Conservation (phyloP, 2,888 invertebrate species). For the Thumatha senex region DNA sequence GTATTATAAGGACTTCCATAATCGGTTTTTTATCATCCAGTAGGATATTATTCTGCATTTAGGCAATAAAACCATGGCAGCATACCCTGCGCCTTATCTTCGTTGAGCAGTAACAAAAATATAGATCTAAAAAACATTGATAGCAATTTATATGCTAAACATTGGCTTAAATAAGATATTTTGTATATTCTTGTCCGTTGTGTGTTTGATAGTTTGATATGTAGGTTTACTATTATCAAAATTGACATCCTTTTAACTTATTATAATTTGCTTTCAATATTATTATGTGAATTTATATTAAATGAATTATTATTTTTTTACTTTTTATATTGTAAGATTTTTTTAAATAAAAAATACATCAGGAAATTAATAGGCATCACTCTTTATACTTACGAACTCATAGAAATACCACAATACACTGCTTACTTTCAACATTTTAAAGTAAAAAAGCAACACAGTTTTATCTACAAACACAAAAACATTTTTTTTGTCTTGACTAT, state of each 20-base stretch:
- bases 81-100: conserved; percentile 60
- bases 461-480: too few relatives aligned
- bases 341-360: too few relatives aligned
- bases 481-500: too few relatives aligned
- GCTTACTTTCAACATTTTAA: too few relatives aligned
- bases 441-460: too few relatives aligned
- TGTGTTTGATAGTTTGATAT: conserved; percentile 47
- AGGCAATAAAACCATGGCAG: conserved; percentile 58
- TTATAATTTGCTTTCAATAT: too few relatives aligned
- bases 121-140: conserved; percentile 74
- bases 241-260: conserved; percentile 26
- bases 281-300: too few relatives aligned
- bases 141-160: conserved; percentile 80
- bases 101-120: conserved; percentile 62
- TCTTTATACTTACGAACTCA: too few relatives aligned
- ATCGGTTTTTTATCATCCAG: conserved; percentile 51
- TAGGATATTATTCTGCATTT: conserved; percentile 56
- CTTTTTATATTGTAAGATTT: too few relatives aligned
- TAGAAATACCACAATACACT: too few relatives aligned
- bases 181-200: conserved; percentile 56
- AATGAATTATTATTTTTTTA: too few relatives aligned
- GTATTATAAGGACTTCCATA: conserved; percentile 40
- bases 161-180: conserved; percentile 70
- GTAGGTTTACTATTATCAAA: conserved; percentile 34
- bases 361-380: too few relatives aligned